Conservation (phyloP, 2,888 invertebrate genomes). For the Gastrophysa polygoni region DNA sequence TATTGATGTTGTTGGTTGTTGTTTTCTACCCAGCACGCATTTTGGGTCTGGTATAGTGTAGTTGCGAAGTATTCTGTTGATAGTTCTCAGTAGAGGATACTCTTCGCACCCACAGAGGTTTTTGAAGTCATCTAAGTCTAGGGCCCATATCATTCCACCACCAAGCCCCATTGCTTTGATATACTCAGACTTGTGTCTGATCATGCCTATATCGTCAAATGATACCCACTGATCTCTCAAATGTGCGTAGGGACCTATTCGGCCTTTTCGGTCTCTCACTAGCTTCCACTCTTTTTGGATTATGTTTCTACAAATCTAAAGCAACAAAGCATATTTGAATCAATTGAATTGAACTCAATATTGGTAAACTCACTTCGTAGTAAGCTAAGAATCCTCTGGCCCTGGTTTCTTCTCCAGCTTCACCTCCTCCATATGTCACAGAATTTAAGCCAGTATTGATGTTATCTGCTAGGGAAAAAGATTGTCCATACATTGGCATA, state of each 20-base stretch:
- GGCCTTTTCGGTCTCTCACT: slow-evolving; percentile 75
- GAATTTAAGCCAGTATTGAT: slow-evolving; percentile 72
- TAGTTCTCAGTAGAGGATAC: slow-evolving; percentile 78
- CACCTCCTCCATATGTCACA: slow-evolving; percentile 83
- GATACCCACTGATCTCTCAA: slow-evolving; percentile 90
- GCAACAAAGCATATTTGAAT: background rate
- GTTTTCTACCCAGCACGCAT: slow-evolving; percentile 58
- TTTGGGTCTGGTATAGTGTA: slow-evolving; percentile 69
- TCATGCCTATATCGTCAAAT: slow-evolving; percentile 87
- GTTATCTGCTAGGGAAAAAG: slow-evolving; percentile 77
- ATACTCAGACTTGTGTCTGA: slow-evolving; percentile 82
- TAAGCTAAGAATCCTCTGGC: slow-evolving; percentile 88
- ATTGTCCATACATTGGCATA: slow-evolving; percentile 88
- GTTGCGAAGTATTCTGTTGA: slow-evolving; percentile 78
- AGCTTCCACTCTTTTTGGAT: slow-evolving; percentile 76
- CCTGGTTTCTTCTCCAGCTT: slow-evolving; percentile 86
- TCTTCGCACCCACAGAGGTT: slow-evolving; percentile 82
- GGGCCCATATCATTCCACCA: slow-evolving; percentile 89
- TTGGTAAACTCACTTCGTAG: slow-evolving; percentile 70
- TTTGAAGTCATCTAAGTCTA: slow-evolving; percentile 86
- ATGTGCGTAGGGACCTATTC: slow-evolving; percentile 89
- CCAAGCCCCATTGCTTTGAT: slow-evolving; percentile 79
- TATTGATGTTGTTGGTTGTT: slow-evolving; percentile 19
- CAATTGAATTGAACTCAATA: background rate
- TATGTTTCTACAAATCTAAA: slow-evolving; percentile 80